Percentiles rank a stretch among this genome's conserved stretches.
Evolutionary conservation across 2,888 invertebrate genomes (phyloP).

Genomic region (Pseudoips prasinana): DNA sequence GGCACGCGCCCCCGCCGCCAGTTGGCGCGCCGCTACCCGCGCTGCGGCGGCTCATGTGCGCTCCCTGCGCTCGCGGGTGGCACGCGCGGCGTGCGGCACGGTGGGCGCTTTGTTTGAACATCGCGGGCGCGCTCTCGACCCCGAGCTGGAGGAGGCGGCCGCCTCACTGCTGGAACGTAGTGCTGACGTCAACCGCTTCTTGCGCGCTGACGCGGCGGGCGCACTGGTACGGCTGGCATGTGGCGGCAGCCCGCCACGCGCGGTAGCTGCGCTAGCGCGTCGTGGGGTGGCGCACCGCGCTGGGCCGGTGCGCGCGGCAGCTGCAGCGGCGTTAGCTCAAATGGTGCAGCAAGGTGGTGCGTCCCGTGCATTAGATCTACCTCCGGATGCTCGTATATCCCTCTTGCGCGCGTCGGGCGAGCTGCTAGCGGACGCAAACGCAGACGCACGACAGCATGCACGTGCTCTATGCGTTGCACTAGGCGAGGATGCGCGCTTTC

Average conservation of each 20-base stretch:
- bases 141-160: constrained; percentile 94
- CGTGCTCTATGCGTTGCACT: constrained; percentile 89
- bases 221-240: constrained; percentile 93
- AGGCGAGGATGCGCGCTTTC: constrained; percentile 88
- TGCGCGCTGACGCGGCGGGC: constrained; percentile 92
- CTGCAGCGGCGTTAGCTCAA: constrained; percentile 88
- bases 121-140: constrained; percentile 79
- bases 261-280: constrained; percentile 84
- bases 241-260: constrained; percentile 85
- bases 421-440: constrained; percentile 91
- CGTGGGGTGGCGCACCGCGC: constrained; percentile 92
- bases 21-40: constrained; percentile 85
- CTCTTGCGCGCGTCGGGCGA: constrained; percentile 91
- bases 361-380: constrained; percentile 86
- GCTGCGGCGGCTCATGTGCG: constrained; percentile 89
- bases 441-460: constrained; percentile 91
- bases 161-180: constrained; percentile 91
- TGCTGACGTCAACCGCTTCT: constrained; percentile 96
- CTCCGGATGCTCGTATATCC: constrained; percentile 89
- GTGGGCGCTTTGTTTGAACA: constrained; percentile 89
- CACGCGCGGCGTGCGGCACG: constrained; percentile 92
- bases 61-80: constrained; percentile 96
- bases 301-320: constrained; percentile 91
- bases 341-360: constrained; percentile 89
- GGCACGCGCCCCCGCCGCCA: constrained; percentile 86